Evolutionary conservation across 2,888 invertebrate genomes (phyloP).

Genomic region (Poecilobothrus nobilitatus): DNA sequence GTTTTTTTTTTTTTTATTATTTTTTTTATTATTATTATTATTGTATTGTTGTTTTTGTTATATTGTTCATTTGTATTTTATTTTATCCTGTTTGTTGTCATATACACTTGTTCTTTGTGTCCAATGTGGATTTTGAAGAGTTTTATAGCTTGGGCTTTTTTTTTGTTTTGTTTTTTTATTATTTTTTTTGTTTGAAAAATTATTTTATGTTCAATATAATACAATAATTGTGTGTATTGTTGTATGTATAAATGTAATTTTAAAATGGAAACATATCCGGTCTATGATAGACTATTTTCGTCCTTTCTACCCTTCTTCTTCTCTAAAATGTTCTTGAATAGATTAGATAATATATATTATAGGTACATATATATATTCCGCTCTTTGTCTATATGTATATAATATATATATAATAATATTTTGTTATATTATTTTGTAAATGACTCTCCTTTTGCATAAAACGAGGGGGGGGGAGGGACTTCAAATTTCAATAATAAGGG

Average conservation of each 20-base stretch:
- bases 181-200: neutral
- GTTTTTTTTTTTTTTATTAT: too few relatives aligned
- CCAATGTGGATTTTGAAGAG: constrained; percentile 1
- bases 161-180: too few relatives aligned
- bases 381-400: too few relatives aligned
- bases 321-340: too few relatives aligned
- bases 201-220: neutral
- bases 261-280: constrained; percentile 6
- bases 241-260: neutral
- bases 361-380: too few relatives aligned
- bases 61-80: neutral
- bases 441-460: too few relatives aligned
- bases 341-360: neutral
- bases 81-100: constrained; percentile 6
- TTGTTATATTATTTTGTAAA: too few relatives aligned
- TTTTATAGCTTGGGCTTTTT: neutral
- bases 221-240: neutral
- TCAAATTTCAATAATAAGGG: too few relatives aligned
- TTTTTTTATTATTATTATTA: neutral
- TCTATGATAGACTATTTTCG: neutral
- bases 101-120: constrained; percentile 3
- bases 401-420: too few relatives aligned
- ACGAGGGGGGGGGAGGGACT: too few relatives aligned
- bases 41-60: neutral
- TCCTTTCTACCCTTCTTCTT: neutral